Base-by-base conservation (phyloP, 1,140 invertebrate genomes). In the Orchestia grillus region DNA sequence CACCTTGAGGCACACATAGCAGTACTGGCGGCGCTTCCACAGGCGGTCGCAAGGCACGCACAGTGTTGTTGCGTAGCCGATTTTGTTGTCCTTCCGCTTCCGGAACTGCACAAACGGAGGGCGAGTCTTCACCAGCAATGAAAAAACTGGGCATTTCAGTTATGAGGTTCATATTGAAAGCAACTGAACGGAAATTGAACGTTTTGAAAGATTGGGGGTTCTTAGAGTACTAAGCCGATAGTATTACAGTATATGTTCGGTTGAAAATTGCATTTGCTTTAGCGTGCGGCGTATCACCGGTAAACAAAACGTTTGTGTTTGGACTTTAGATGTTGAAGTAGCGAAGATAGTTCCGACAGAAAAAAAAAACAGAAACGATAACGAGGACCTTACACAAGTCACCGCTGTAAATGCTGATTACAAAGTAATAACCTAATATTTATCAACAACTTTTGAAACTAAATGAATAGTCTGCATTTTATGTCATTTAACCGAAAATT, bases 1-100 rank as follows among this genome's bases (percentile, higher is more conserved):
- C 8, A 97, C 96, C 90, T 96, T 97, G 43, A 97, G 57, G 53
- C 96, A 97, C 45, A 97, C 96, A 44, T 96, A 97, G 90, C 96
- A 97, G 62, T 96, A 97, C 96, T 97, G 96, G 45, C 96, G 96
- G 44, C 96, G 45, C 87, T 97, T 97, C 96, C 96, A 97, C 36
- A 97, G 98, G 97, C 97, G 98, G 43, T 97, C 98, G 96, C 98
- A 98, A 87, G 97, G 97, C 87, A 98, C 97, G 96, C 98, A 98
- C 6, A 98, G 97, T 0, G 98, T 98, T 1, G 97, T 97, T 57
- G 98, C 97, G 96, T 98, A 98, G 95, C 97, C 97, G 87, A 97
- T 97, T 95, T 98, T 98, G 97, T 97, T 98, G 36, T 98, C 97
- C 57, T 97, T 97, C 62, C 96, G 98, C 96, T 98, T 98, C 96